These are phyloP conservation scores for Neocrepidodera transversa DNA, from an alignment of 2,888 invertebrate species.

Conservation along the genomic window DNA sequence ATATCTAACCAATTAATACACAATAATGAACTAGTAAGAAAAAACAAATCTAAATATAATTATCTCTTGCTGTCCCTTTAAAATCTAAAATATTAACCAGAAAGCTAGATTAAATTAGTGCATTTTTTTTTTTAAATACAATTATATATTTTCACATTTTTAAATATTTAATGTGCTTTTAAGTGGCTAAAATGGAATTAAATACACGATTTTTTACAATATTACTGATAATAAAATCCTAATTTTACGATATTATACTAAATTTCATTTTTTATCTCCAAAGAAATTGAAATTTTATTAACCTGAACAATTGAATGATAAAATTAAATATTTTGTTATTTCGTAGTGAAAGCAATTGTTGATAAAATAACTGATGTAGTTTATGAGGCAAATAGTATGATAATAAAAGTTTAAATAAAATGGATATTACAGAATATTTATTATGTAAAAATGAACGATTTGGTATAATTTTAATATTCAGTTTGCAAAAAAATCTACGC, in stretches of 20 bases:
- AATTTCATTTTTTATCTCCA: constrained; percentile 8
- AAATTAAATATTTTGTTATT: constrained; percentile 4
- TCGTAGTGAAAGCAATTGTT: constrained; percentile 14
- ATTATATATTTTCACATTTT: no score
- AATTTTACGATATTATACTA: constrained; percentile 11
- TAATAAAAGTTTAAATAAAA: not conserved
- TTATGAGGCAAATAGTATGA: constrained; percentile 3
- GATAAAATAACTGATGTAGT: constrained; percentile 9
- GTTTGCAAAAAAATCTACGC: not conserved
- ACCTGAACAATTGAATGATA: constrained; percentile 9
- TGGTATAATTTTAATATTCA: not conserved
- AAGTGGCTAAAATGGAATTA: no score
- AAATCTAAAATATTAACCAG: no score
- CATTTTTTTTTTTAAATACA: no score
- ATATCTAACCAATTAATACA: no score
- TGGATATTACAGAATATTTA: not conserved
- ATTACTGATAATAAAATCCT: not conserved
- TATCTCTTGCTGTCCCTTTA: no score
- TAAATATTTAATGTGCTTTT: no score
- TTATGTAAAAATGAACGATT: not conserved
- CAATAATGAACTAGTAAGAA: no score
- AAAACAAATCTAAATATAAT: no score
- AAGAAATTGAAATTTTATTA: constrained; percentile 9
- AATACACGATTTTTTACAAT: not conserved
- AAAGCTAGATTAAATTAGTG: no score